Base-by-base conservation (phyloP, 2,888 invertebrate species). In the Orthosia incerta region DNA sequence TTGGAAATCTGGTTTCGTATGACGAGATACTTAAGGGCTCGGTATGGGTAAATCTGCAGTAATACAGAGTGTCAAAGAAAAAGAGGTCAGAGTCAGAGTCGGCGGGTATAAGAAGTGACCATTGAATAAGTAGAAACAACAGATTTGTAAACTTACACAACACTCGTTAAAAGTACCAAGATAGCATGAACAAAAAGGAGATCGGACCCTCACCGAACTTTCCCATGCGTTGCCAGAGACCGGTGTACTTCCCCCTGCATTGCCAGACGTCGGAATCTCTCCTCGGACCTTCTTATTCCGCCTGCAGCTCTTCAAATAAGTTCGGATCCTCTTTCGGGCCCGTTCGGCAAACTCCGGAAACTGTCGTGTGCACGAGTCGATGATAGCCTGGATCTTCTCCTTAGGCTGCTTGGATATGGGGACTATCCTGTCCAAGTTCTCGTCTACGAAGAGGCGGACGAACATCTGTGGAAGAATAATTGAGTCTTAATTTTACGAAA, bases 401-500 rank as follows among this genome's bases (percentile, higher is more conserved):
- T 99, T 99, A 13, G 99, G 99, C 95, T 99, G 99, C 92, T 99
- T 99, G 68, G 99, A 99, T 90, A 99, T 99, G 74, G 99, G 99
- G 74, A 99, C 99, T 97, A 99, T 99, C 91, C 99, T 97, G 94
- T 99, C 99, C 87, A 99, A 97, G 93, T 99, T 99, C 95, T 99
- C 99, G 93, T 99, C 99, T 79, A 99, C 99, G 95, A 99, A 99
- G 77, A 99, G 97, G 57, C 99, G 97, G 79, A 99, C 99, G 95
- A 99, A 99, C 99, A 99, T 99, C 99, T 99, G 97, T 65, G 96
- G 95, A 69, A 87, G 79, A 46, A 70, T 20, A 46, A 70, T 20
- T 55, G 26, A 18, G 20, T n/a, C 1, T 13, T 55, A 5, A 12
- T 50, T 31, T 18, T n/a, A 51, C 15, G 59, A 7, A 15, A 15